Evolutionary conservation across 1,140 invertebrate genomes (phyloP).

Genomic region (Lucilia sericata): DNA sequence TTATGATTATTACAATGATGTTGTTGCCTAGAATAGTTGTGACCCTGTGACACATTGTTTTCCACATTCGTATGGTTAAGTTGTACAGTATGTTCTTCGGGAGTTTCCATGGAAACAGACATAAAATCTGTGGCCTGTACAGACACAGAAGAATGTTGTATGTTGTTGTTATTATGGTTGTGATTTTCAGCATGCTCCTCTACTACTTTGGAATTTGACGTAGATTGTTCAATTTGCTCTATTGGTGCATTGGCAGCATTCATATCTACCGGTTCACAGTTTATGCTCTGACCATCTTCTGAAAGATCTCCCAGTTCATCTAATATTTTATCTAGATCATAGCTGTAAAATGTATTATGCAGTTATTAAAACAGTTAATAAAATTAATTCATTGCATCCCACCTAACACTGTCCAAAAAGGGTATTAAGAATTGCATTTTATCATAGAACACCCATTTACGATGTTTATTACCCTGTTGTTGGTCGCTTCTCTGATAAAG

Average conservation of each 20-base stretch:
- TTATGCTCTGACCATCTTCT: constrained; percentile 36
- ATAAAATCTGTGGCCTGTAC: constrained; percentile 35
- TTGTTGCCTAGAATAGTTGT: background rate
- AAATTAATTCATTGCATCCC: background rate
- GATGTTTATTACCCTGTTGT: constrained; percentile 52
- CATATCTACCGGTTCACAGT: background rate
- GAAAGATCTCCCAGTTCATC: constrained; percentile 45
- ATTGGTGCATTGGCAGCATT: background rate
- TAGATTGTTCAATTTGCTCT: background rate
- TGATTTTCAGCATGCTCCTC: background rate
- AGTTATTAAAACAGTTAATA: no score
- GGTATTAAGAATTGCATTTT: constrained; percentile 68
- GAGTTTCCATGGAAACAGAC: constrained; percentile 49
- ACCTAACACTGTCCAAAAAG: constrained; percentile 61
- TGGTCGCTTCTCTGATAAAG: constrained; percentile 55
- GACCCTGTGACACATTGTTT: background rate
- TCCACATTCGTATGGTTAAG: background rate
- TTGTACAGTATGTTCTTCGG: background rate
- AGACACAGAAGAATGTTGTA: constrained; percentile 6
- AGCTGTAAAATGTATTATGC: background rate
- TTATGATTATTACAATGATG: background rate
- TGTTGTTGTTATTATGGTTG: constrained; percentile 44
- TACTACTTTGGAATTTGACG: background rate
- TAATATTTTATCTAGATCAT: constrained; percentile 28
- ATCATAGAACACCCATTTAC: constrained; percentile 68